A percentile compares a stretch with the other conserved stretches of the same genome.
Conservation (phyloP, 2,888 invertebrate species). For the Apodemia duryi region DNA sequence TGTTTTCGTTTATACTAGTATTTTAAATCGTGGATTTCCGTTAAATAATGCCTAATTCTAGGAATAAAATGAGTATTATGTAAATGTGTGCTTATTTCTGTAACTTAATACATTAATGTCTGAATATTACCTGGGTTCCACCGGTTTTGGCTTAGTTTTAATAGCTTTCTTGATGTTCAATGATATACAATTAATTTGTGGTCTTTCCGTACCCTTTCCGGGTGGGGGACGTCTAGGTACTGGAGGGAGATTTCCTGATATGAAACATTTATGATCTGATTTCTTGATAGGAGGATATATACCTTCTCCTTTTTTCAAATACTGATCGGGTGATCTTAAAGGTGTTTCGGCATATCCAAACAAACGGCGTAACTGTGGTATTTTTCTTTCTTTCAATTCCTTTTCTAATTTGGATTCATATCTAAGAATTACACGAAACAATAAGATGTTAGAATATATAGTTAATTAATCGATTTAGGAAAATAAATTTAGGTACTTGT, state of each 20-base stretch:
- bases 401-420: slow-evolving; percentile 74
- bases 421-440: slow-evolving; percentile 39
- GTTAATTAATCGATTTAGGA: too few relatives aligned
- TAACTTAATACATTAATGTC: neutral
- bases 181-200: slow-evolving; percentile 74
- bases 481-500: too few relatives aligned
- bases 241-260: slow-evolving; percentile 62
- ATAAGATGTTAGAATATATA: neutral
- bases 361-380: slow-evolving; percentile 72
- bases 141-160: slow-evolving; percentile 73
- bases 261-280: slow-evolving; percentile 57
- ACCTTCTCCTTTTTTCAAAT: slow-evolving; percentile 81
- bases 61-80: slow-evolving; percentile 31
- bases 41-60: too few relatives aligned
- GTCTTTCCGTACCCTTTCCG: slow-evolving; percentile 49
- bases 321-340: slow-evolving; percentile 78
- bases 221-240: slow-evolving; percentile 63
- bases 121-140: slow-evolving; percentile 63
- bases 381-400: slow-evolving; percentile 64
- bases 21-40: too few relatives aligned
- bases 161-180: slow-evolving; percentile 81
- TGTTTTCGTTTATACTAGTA: too few relatives aligned
- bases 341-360: slow-evolving; percentile 84
- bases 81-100: neutral
- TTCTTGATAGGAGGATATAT: slow-evolving; percentile 59